Percentiles rank a stretch among this genome's conserved stretches.
phyloP scores from a whole-genome alignment of 35 echinoderm and acorn worm genomes.

The Ophioderma brevispina region DNA sequence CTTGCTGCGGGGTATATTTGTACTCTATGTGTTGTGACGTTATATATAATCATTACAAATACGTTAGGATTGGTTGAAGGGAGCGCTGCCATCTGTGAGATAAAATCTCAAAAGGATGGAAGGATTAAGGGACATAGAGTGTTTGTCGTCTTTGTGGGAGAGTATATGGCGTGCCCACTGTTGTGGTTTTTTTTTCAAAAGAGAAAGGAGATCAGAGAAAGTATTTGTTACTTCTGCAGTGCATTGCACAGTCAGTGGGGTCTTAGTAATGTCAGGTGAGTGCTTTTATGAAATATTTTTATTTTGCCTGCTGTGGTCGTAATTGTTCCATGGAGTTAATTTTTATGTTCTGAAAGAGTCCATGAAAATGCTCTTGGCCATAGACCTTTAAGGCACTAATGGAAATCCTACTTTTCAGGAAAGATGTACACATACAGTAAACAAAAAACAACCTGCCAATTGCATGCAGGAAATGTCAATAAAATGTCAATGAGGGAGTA shows the following conservation, averaged over 20 bases:
- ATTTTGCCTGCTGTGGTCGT: too few species aligned
- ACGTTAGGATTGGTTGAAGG: constrained; percentile 43
- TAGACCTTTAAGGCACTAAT: too few species aligned
- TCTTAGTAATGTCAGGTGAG: constrained; percentile 57
- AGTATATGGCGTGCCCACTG: constrained; percentile 50
- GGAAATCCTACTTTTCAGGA: too few species aligned
- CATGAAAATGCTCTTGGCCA: too few species aligned
- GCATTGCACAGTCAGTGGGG: constrained; percentile 45
- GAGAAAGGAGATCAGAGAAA: constrained; percentile 65
- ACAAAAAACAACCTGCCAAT: too few species aligned
- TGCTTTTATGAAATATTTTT: too few species aligned
- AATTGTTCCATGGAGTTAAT: too few species aligned
- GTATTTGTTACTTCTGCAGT: constrained; percentile 39
- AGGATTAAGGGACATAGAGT: constrained; percentile 31
- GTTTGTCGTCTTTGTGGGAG: constrained; percentile 20
- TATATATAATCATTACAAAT: constrained; percentile 40
- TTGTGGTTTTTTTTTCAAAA: constrained; percentile 66
- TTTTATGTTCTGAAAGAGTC: too few species aligned
- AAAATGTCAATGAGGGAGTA: too few species aligned
- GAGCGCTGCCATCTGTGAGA: constrained; percentile 39
- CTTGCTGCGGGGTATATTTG: constrained; percentile 57
- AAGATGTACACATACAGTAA: too few species aligned
- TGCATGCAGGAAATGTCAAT: too few species aligned
- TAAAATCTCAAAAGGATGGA: constrained; percentile 20
- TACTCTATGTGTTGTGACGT: constrained; percentile 24